Evolutionary conservation across 2,888 invertebrate genomes (phyloP).

Genomic region (Tipula helvola): DNA sequence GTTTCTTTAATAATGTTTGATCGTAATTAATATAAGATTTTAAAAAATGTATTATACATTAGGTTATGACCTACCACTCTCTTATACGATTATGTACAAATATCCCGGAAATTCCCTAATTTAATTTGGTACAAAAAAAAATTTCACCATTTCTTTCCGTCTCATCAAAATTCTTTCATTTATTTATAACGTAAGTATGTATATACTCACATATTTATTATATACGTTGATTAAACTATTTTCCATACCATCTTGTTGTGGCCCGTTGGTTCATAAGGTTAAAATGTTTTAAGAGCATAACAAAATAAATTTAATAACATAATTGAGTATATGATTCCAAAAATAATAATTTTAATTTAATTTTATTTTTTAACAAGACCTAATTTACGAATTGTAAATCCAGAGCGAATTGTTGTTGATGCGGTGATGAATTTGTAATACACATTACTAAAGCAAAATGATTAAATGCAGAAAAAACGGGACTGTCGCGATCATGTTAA

Average conservation of each 20-base stretch:
- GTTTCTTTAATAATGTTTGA: too few relatives aligned
- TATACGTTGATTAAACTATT: neutral
- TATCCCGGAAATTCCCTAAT: neutral
- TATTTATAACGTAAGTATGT: neutral
- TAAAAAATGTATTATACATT: neutral
- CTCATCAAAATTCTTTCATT: neutral
- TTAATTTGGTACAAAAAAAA: neutral
- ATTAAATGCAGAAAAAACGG: neutral
- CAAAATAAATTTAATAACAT: neutral
- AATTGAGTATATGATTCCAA: neutral
- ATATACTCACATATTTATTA: neutral
- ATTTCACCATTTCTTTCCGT: neutral
- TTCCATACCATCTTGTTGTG: neutral
- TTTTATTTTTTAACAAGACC: neutral
- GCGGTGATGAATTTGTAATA: neutral
- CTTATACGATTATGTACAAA: neutral
- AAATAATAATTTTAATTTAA: too few relatives aligned
- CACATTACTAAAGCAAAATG: neutral
- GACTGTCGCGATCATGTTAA: neutral
- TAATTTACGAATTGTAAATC: neutral
- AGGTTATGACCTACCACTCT: neutral
- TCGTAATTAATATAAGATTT: too few relatives aligned
- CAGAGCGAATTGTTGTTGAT: neutral
- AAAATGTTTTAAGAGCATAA: neutral
- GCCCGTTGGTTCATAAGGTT: neutral